These are phyloP conservation scores for Cheilosia impressa DNA, from an alignment of 2,888 invertebrate species.

Conservation along the genomic window DNA sequence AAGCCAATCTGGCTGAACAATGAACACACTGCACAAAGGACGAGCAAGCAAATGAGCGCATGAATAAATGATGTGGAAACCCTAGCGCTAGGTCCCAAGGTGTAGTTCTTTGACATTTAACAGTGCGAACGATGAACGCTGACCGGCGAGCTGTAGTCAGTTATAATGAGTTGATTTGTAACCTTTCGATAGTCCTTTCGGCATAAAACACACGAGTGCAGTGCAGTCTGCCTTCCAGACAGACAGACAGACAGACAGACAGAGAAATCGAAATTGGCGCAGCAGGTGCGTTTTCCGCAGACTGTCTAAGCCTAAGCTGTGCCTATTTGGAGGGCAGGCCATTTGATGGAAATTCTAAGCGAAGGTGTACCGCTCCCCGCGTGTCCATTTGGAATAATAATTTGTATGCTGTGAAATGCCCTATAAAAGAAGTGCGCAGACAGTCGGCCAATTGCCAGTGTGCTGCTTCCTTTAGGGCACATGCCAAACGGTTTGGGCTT, in stretches of 20 bases:
- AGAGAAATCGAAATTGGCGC: background rate
- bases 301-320: background rate
- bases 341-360: conserved; percentile 28
- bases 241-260: conserved; percentile 14
- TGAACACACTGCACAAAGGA: conserved; percentile 34
- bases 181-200: conserved; percentile 16
- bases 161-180: conserved; percentile 44
- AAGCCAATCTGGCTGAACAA: conserved; percentile 8
- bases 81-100: conserved; percentile 6
- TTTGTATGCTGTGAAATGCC: background rate
- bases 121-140: background rate
- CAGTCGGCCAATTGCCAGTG: conserved; percentile 27
- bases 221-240: background rate
- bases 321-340: background rate
- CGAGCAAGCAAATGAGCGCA: conserved; percentile 42
- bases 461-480: conserved; percentile 48
- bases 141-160: background rate
- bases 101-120: conserved; percentile 5
- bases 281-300: conserved; percentile 33
- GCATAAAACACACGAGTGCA: conserved; percentile 7
- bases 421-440: conserved; percentile 24
- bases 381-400: conserved; percentile 20
- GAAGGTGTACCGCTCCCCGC: background rate
- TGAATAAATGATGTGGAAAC: conserved; percentile 58
- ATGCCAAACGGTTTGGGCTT: conserved; percentile 48